Evolutionary conservation across 2,113 vertebrate species (phyloP).

Genomic region (Pristiophorus japonicus): DNA sequence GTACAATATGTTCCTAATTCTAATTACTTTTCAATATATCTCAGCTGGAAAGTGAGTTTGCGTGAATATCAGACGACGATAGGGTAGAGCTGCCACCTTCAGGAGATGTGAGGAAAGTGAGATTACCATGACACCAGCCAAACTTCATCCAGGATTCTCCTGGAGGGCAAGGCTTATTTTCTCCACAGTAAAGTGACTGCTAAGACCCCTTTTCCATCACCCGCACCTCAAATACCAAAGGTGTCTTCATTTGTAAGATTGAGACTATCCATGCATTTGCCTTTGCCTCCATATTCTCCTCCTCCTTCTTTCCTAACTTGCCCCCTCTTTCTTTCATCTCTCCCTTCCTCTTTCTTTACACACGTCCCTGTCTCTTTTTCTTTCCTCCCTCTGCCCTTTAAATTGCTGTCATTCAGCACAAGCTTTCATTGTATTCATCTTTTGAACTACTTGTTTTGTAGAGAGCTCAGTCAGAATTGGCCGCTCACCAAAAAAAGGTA

Average conservation of each 20-base stretch:
- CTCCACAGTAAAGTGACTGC: not conserved
- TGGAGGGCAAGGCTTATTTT: not conserved
- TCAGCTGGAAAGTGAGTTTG: not conserved
- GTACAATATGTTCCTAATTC: not conserved
- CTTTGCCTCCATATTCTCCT: not conserved
- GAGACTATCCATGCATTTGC: not conserved
- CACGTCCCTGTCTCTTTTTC: no score
- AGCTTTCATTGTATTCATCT: not conserved
- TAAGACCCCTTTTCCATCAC: not conserved
- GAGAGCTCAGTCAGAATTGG: constrained; percentile 96
- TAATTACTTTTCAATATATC: not conserved
- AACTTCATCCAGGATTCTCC: not conserved
- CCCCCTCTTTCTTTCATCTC: not conserved
- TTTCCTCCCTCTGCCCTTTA: not conserved
- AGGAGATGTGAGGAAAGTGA: not conserved
- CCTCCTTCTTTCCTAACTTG: not conserved
- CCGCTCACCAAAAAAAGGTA: constrained; percentile 98
- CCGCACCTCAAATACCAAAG: not conserved
- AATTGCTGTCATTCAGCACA: not conserved
- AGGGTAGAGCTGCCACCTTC: not conserved
- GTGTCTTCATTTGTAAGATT: not conserved
- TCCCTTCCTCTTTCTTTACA: not conserved
- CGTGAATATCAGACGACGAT: not conserved
- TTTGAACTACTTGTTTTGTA: constrained; percentile 47
- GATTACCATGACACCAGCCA: not conserved